Evolutionary conservation across 1,140 invertebrate genomes (phyloP), one percentile per base, ranked within the genome.

Genomic region (Battus philenor): DNA sequence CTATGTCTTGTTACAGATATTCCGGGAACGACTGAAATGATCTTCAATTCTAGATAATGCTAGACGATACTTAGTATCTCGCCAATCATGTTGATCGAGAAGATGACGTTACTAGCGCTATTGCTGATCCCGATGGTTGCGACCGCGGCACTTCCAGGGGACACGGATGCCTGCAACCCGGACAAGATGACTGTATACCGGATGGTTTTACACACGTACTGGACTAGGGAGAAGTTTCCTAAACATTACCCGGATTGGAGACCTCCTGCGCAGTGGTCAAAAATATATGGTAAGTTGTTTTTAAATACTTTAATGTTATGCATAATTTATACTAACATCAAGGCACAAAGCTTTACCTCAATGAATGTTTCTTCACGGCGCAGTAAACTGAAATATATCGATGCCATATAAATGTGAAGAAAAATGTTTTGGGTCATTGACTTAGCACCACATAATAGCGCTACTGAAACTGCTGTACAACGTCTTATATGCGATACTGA

Each of bases 221-320:
- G 95, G 96, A 94, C 93, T n/a, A 89, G 93, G 41, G 91, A 94
- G 52, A 90, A 91, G 62, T 97, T 97, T 71, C 95, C 95, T 12
- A 95, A 95, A 68, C 95, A 97, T 79, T 97, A 95, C 77, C 95
- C 96, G 0, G 93, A 94, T 69, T 96, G 94, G 93, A 90, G 95
- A 74, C 95, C 95, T 9, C 92, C 92, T 0, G 95, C 96, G 1
- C 95, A 97, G 77, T 97, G 94, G 92, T 94, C 94, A 66, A 94
- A 94, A 84, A 89, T 96, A 50, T 90, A 96, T 80, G 95, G 95
- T 97, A 75, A 92, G 93, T 89, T 13, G 41, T 36, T 36, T 46
- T 26, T 31, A 34, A 20, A 20, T 20, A 20, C 18, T n/a, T n/a
- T n/a, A n/a, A n/a, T n/a, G n/a, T n/a, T n/a, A n/a, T n/a, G n/a